Base-by-base conservation (phyloP, 2,797 vertebrate species). In the Choloepus didactylus region DNA sequence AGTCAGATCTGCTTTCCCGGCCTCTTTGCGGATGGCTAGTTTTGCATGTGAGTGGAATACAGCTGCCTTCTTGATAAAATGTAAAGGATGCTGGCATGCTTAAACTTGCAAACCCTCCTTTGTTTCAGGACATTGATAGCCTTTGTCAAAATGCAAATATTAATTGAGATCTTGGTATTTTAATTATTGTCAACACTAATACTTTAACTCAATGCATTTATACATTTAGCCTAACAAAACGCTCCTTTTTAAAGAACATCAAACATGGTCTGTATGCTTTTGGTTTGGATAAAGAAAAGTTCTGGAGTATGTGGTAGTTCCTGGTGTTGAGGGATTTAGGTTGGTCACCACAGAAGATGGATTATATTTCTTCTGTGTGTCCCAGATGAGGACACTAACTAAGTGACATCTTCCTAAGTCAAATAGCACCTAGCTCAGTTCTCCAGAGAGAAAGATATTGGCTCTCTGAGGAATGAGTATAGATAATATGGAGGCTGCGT, bases 61-160 rank as follows among this genome's bases (percentile, higher is more conserved):
- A 67, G 3, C 9, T 66, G 0, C 16, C 83, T 90, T 21, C 3
- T 51, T 86, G 15, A 73, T 35, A 60, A 46, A 9, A 62, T 15
- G 12, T 23, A 31, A 93, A 89, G 31, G 41, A 54, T 73, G 25
- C 18, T 69, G 25, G 56, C 9, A 29, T 56, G 31, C 3, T 64
- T 88, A 70, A 41, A 72, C 15, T 54, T 54, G 69, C 23, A 72
- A 72, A 44, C 19, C 41, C 82, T 35, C 31, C 44, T 76, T 83
- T 80, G 27, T 19, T 38, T 89, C 29, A 88, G 14, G 59, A 38
- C 9, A 54, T 14, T 35, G 70, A 56, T 9, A 66, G 6, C 15
- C 46, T 95, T 82, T 76, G 49, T 72, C 79, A 95, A 77, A 86
- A 87, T 54, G 62, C 9, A 87, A 76, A 87, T 77, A 64, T 81